Evolutionary conservation across 2,797 vertebrate genomes (phyloP), one percentile per base, ranked within the genome.

Genomic region (Enteromius thamalakanensis): DNA sequence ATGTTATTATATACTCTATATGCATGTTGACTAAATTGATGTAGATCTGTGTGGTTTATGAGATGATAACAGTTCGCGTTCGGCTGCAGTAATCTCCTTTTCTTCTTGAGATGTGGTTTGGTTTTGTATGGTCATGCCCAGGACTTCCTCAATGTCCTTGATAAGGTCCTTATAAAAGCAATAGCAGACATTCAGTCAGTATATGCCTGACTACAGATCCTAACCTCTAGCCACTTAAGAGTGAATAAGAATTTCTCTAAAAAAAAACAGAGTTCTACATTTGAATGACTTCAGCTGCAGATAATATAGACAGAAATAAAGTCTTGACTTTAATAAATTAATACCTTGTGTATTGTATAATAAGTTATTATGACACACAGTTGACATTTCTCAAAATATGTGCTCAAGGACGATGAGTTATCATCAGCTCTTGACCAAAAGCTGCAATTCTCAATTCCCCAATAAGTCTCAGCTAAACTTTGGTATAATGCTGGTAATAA

Each of bases 61-160:
- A 64, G 55, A 85, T 67, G 12, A 69, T 23, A 79, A 49, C 37
- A 37, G 3, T 74, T 80, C 34, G 8, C 65, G 64, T 84, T 82
- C 8, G 17, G 29, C 21, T 58, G 76, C 80, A 74, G 68, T 42
- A 85, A 81, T 76, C 75, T 90, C 62, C 45, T 84, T 85, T 79
- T 88, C 85, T 85, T 88, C 87, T 81, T 85, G 58, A 2, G 78
- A 79, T 83, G 32, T 80, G 69, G 87, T 91, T 92, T 95, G 90
- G 90, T 96, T 96, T 91, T 93, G 91, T 89, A 90, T 86, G 74
- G 92, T 94, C 89, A 94, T 90, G 91, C 95, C 93, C 84, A 97
- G 87, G 82, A 97, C 93, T 51, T 86, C 87, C 87, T 97, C 92
- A 34, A 96, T 93, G 53, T 95, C 94, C 90, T 85, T 90, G 85